These are phyloP conservation scores for Brachionus paranguensis DNA, from an alignment of 1,140 invertebrate genomes.

Conservation along the genomic window DNA sequence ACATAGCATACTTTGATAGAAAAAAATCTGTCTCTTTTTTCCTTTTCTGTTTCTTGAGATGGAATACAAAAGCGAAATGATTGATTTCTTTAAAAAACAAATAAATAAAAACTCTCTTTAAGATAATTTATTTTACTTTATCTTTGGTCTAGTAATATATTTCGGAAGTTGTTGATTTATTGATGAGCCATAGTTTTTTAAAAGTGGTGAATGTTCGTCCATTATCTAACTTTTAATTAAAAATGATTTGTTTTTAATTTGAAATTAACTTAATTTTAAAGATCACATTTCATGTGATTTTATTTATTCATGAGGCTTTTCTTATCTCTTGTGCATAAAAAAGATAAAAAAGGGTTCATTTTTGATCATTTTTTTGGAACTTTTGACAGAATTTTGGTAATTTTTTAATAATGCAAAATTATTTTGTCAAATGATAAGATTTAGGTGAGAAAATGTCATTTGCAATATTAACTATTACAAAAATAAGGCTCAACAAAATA, in stretches of 20 bases:
- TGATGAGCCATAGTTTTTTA: neutral
- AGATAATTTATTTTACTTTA: neutral
- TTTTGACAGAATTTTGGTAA: neutral
- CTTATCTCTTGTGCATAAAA: neutral
- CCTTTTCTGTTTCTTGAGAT: slow-evolving; percentile 63
- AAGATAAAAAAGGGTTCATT: neutral
- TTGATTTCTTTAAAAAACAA: neutral
- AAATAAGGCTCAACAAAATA: neutral
- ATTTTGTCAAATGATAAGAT: neutral
- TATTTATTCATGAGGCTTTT: neutral
- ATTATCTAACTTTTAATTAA: neutral
- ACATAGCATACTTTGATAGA: slow-evolving; percentile 79
- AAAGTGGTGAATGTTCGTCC: neutral
- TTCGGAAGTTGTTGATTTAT: neutral
- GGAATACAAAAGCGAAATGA: neutral
- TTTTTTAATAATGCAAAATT: neutral
- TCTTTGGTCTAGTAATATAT: neutral
- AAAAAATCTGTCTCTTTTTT: slow-evolving; percentile 66
- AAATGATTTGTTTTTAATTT: neutral
- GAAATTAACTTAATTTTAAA: neutral
- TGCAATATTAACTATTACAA: neutral
- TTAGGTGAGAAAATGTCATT: slow-evolving; percentile 19
- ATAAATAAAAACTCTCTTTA: neutral
- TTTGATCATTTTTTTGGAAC: neutral
- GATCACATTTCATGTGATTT: neutral